Conservation (phyloP, 2,113 vertebrate genomes). For the Gambusia affinis region DNA sequence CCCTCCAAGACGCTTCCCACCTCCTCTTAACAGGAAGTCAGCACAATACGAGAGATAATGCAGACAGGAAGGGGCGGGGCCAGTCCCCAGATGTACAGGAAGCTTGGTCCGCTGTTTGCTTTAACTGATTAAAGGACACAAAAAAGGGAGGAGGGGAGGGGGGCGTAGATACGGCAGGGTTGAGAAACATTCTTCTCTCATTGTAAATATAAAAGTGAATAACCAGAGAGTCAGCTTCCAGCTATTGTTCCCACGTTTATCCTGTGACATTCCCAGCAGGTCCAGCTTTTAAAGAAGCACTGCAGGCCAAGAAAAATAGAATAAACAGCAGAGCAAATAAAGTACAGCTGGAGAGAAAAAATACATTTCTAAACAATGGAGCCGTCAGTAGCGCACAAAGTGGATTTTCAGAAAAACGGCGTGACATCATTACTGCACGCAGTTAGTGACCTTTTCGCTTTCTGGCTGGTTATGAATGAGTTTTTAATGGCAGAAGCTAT, state of each 20-base stretch:
- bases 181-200: conserved; percentile 36
- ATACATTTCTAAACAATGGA: neutral
- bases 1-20: conserved; percentile 55
- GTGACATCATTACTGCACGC: neutral
- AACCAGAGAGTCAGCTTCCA: conserved; percentile 68
- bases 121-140: conserved; percentile 58
- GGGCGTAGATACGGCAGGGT: conserved; percentile 13
- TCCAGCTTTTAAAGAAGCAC: conserved; percentile 30
- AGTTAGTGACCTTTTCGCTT: conserved; percentile 17
- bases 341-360: conserved; percentile 23
- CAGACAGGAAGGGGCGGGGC: conserved; percentile 66
- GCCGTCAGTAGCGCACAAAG: neutral
- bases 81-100: conserved; percentile 66
- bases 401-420: neutral
- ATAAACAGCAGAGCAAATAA: conserved; percentile 57
- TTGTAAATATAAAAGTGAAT: conserved; percentile 42
- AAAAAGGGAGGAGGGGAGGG: neutral
- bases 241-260: conserved; percentile 74
- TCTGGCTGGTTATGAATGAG: conserved; percentile 1
- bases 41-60: conserved; percentile 75
- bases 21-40: conserved; percentile 59
- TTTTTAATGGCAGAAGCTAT: conserved; percentile 19
- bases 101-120: conserved; percentile 56
- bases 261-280: conserved; percentile 35
- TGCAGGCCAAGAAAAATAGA: conserved; percentile 49